phyloP scores from a whole-genome alignment of 2,797 vertebrate genomes.

The Cygnus olor region DNA sequence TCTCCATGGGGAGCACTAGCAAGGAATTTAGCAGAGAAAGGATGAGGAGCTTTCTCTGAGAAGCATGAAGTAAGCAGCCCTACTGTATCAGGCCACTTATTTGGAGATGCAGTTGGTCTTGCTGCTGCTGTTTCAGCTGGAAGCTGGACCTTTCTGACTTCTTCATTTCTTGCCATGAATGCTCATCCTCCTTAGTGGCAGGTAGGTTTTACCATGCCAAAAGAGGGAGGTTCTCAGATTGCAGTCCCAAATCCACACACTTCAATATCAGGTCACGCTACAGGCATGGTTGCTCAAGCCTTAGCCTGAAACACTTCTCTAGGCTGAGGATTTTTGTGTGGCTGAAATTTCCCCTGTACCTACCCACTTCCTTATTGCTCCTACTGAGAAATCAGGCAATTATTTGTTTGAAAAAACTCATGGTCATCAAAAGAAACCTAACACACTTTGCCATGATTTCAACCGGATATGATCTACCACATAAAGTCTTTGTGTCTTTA shows the following conservation, averaged over 20 bases:
- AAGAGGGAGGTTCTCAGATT: background rate
- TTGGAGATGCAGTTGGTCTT: background rate
- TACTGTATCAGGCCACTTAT: background rate
- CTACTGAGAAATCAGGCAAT: background rate
- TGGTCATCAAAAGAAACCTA: background rate
- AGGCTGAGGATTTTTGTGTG: background rate
- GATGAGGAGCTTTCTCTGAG: background rate
- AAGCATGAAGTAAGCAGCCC: background rate
- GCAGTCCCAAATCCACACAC: background rate
- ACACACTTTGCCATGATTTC: background rate
- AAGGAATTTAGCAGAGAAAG: background rate
- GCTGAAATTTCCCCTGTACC: background rate
- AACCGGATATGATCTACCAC: rapidly evolving
- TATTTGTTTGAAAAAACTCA: background rate
- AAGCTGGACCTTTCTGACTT: background rate
- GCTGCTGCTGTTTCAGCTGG: background rate
- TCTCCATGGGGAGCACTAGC: background rate
- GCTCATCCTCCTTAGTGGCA: background rate
- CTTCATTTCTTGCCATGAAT: background rate
- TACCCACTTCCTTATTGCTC: background rate
- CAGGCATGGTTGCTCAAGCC: background rate
- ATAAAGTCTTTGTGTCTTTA: background rate
- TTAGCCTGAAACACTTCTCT: background rate
- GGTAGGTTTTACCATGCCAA: background rate
- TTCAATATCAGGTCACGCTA: rapidly evolving